phyloP scores from a whole-genome alignment of 2,888 invertebrate species.

The Ametastegia equiseti region DNA sequence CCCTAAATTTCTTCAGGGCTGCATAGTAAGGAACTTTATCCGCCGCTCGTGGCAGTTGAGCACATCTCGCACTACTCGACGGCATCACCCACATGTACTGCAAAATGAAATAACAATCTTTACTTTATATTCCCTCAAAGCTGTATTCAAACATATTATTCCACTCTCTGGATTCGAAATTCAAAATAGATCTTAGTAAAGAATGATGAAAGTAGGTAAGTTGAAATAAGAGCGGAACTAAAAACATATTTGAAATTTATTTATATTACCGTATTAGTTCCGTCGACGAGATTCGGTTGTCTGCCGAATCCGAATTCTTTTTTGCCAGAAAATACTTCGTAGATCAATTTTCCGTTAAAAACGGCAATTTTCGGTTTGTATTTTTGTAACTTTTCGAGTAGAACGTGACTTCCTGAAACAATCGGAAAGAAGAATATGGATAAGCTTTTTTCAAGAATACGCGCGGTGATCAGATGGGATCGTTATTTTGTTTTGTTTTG shows the following conservation, averaged over 20 bases:
- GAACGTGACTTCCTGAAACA: constrained; percentile 84
- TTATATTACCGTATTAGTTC: constrained; percentile 90
- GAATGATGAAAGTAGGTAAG: too few species aligned
- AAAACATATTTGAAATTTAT: background rate
- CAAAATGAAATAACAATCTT: constrained; percentile 63
- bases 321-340: constrained; percentile 97
- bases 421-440: constrained; percentile 47
- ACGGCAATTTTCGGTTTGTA: constrained; percentile 98
- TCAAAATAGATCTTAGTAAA: background rate
- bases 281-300: constrained; percentile 95
- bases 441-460: background rate
- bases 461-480: background rate
- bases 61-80: constrained; percentile 97
- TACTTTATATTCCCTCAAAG: background rate
- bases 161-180: background rate
- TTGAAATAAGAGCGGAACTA: background rate
- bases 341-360: constrained; percentile 99
- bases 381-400: constrained; percentile 93
- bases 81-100: constrained; percentile 99
- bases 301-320: constrained; percentile 98
- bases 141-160: background rate
- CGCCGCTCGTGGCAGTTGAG: constrained; percentile 96
- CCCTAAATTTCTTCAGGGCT: constrained; percentile 96
- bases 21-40: constrained; percentile 99
- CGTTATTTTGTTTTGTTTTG: too few species aligned